phyloP scores from a whole-genome alignment of 2,797 vertebrate genomes.

The Anomalospiza imberbis region DNA sequence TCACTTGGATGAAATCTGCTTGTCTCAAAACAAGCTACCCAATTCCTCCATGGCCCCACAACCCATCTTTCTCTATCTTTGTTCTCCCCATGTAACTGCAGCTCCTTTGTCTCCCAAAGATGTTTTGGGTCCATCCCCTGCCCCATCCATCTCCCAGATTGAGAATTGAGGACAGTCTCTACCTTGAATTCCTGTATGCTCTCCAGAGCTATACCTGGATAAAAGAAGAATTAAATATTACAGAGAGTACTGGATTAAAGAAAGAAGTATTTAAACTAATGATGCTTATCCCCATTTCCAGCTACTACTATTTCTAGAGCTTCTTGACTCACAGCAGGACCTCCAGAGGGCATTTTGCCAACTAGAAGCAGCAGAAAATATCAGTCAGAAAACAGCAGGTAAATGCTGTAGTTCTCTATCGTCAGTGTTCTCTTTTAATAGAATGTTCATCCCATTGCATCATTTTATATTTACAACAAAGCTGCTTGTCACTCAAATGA shows the following conservation, averaged over 20 bases:
- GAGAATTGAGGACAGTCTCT: not conserved
- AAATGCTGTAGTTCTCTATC: not conserved
- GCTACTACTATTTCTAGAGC: not conserved
- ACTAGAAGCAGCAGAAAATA: not conserved
- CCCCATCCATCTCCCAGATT: not conserved
- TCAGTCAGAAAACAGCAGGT: not conserved
- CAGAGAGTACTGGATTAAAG: not conserved
- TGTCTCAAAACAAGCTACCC: not conserved
- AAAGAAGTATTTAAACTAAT: not conserved
- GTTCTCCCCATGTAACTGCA: not conserved
- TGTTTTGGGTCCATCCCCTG: not conserved
- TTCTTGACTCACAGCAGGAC: not conserved
- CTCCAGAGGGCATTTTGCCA: not conserved
- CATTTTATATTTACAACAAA: not conserved
- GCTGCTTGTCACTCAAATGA: not conserved
- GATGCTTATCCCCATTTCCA: not conserved
- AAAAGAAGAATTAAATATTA: not conserved
- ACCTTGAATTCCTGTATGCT: not conserved
- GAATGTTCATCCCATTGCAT: not conserved
- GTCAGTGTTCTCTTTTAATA: not conserved
- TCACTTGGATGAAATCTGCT: not conserved
- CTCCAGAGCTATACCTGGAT: not conserved
- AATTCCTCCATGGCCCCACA: not conserved
- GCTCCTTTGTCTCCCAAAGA: not conserved
- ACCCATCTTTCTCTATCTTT: not conserved